Percentiles rank a stretch among this genome's conserved stretches.
Evolutionary conservation across 1,140 invertebrate genomes (phyloP).

Genomic region (Musca domestica): DNA sequence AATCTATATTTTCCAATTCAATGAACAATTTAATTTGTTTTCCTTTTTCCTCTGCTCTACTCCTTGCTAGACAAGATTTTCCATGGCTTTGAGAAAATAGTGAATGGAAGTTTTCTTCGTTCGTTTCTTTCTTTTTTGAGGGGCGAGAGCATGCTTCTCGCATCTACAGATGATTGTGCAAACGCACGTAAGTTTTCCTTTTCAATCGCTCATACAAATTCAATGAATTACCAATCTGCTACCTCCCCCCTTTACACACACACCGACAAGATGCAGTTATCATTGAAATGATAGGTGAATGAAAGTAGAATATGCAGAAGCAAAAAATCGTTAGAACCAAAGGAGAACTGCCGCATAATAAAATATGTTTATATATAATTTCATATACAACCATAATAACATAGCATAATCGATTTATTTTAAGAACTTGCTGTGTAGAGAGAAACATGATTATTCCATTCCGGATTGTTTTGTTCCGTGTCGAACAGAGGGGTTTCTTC

Average conservation of each 20-base stretch:
- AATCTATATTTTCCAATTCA: conserved; percentile 21
- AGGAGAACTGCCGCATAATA: too few relatives aligned
- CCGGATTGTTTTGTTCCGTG: too few relatives aligned
- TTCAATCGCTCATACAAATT: too few relatives aligned
- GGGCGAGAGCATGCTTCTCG: too few relatives aligned
- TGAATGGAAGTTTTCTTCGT: neutral
- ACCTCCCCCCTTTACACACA: too few relatives aligned
- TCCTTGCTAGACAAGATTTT: neutral
- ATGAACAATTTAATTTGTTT: conserved; percentile 20
- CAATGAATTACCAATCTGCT: conserved; percentile 20
- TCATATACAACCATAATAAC: too few relatives aligned
- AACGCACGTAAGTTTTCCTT: conserved; percentile 8
- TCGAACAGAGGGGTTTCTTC: too few relatives aligned
- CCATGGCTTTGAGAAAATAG: neutral
- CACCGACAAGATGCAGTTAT: neutral
- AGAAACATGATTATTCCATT: neutral
- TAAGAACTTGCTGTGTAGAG: neutral
- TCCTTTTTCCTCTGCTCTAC: neutral
- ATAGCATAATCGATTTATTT: conserved; percentile 3
- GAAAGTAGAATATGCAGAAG: too few relatives aligned
- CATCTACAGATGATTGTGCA: neutral
- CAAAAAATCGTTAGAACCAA: too few relatives aligned
- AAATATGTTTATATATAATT: too few relatives aligned
- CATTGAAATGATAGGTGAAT: too few relatives aligned
- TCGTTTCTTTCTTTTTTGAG: neutral